Evolutionary conservation across 2,113 vertebrate species (phyloP).

Genomic region (Hippocampus mohnikei): DNA sequence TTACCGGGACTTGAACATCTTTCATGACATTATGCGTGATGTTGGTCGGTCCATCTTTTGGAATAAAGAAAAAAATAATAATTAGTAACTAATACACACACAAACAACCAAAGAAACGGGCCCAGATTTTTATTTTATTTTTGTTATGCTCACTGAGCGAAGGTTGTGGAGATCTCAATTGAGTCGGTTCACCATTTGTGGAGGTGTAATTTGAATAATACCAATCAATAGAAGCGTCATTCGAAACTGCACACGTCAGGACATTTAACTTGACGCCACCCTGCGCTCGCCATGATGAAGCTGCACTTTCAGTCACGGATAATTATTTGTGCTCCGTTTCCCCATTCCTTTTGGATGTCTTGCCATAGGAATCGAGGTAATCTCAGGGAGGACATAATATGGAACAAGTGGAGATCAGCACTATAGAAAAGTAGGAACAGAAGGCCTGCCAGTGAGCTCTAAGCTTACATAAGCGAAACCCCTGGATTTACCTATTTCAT

Average conservation of each 20-base stretch:
- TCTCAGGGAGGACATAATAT: conserved; percentile 45
- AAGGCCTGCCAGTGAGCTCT: conserved; percentile 51
- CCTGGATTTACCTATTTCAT: conserved; percentile 28
- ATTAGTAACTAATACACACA: neutral
- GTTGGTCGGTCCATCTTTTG: neutral
- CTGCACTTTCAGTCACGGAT: conserved; percentile 45
- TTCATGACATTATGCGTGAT: too few relatives aligned
- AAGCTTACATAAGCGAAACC: conserved; percentile 51
- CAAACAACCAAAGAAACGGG: too few relatives aligned
- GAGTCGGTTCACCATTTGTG: too few relatives aligned
- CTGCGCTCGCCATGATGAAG: conserved; percentile 33
- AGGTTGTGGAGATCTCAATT: too few relatives aligned
- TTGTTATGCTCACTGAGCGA: too few relatives aligned
- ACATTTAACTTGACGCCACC: conserved; percentile 31
- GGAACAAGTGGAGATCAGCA: conserved; percentile 35
- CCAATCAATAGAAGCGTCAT: neutral
- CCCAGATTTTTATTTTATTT: too few relatives aligned
- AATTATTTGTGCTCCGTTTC: conserved; percentile 45
- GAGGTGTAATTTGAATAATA: neutral
- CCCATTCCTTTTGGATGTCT: conserved; percentile 54
- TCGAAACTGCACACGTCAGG: neutral
- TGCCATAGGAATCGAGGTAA: conserved; percentile 63
- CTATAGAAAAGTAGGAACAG: conserved; percentile 34
- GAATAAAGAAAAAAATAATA: neutral
- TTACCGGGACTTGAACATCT: neutral